phyloP scores from a whole-genome alignment of 2,113 vertebrate species.

The Ellobius talpinus region DNA sequence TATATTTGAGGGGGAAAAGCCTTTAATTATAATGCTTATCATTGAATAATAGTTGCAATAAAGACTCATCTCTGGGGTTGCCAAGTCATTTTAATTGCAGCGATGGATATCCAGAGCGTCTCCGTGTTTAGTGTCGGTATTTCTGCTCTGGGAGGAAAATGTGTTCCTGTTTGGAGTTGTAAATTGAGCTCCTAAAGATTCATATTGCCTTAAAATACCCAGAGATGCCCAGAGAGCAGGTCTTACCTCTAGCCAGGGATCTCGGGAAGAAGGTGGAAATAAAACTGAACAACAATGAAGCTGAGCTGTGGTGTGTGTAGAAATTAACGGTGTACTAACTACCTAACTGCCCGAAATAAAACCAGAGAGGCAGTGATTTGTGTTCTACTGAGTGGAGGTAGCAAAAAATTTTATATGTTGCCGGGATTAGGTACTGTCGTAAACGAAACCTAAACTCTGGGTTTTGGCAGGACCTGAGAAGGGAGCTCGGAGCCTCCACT shows the following conservation, averaged over 20 bases:
- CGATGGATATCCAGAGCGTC: conserved; percentile 59
- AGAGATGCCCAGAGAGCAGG: background rate
- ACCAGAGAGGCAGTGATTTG: conserved; percentile 70
- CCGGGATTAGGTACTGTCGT: conserved; percentile 71
- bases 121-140: conserved; percentile 59
- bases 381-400: conserved; percentile 71
- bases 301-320: conserved; percentile 54
- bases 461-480: background rate
- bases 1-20: background rate
- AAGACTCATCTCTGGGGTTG: conserved; percentile 59
- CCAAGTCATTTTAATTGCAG: conserved; percentile 69
- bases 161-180: conserved; percentile 70
- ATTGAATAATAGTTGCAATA: conserved; percentile 69
- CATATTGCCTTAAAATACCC: conserved; percentile 23
- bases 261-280: conserved; percentile 64
- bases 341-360: conserved; percentile 82
- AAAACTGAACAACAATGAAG: conserved; percentile 66
- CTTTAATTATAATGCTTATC: conserved; percentile 69
- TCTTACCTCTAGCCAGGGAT: conserved; percentile 65
- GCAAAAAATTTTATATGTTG: conserved; percentile 52
- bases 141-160: conserved; percentile 65
- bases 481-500: background rate
- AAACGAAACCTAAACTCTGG: conserved; percentile 62
- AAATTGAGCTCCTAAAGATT: conserved; percentile 66
- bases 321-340: conserved; percentile 81